Evolutionary conservation across 2,113 vertebrate genomes (phyloP).

Genomic region (Lamprotornis superbus): DNA sequence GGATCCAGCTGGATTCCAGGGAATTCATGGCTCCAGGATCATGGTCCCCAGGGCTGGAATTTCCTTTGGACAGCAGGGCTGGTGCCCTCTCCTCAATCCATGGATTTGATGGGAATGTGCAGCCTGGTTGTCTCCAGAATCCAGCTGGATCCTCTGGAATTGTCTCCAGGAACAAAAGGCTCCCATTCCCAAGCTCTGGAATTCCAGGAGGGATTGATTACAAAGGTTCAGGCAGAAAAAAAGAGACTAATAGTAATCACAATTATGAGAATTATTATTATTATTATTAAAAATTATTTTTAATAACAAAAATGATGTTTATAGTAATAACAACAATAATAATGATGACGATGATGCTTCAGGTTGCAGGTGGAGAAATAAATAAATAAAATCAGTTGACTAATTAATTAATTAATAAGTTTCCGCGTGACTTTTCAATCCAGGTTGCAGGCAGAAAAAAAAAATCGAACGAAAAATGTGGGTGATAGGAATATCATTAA

Average conservation of each 20-base stretch:
- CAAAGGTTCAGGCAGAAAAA: background rate
- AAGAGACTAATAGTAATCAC: background rate
- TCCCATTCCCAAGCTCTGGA: background rate
- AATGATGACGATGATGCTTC: background rate
- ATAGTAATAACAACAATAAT: fast-evolving
- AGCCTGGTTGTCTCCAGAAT: background rate
- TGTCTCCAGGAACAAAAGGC: background rate
- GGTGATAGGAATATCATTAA: no score
- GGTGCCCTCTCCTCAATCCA: background rate
- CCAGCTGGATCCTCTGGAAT: background rate
- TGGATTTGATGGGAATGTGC: background rate
- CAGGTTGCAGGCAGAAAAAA: background rate
- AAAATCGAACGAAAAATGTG: background rate
- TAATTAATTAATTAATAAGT: no score
- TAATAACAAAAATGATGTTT: background rate
- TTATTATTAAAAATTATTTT: background rate
- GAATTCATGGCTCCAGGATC: background rate
- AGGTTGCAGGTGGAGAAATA: background rate
- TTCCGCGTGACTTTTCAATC: background rate
- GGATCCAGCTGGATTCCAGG: background rate
- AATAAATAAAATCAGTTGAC: no score
- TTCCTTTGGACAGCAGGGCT: background rate
- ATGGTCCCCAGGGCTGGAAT: background rate
- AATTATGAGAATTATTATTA: background rate
- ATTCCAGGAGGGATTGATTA: background rate